Base-by-base conservation (phyloP, 2,113 vertebrate species). In the Rostratula benghalensis region DNA sequence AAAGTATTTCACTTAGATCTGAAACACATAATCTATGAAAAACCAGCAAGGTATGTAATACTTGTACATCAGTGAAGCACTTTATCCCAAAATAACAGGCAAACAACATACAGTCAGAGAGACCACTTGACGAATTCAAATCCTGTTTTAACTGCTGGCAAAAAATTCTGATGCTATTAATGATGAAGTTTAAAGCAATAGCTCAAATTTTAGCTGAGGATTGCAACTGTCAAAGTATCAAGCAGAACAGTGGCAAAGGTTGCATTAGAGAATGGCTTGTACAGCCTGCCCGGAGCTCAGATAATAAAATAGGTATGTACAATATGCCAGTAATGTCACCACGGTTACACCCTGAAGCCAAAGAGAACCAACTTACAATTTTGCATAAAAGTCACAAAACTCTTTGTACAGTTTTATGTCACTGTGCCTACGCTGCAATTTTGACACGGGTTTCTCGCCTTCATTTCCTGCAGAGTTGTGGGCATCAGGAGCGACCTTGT, bases 321-420 rank as follows among this genome's bases (percentile, higher is more conserved):
- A 48, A 30, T 24, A 75, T 4, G 25, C 14, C 57, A 71, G 25
- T 31, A 78, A 84, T 6, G 23, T 76, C 48, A 69, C 53, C 4
- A 2, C 12, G 71, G 48, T 39, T 50, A 90, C 63, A 89, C 25
- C 71, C 76, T 16, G 0, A 81, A 83, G 82, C 70, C 13, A 11
- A 89, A 56, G 43, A 92, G 67, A 75, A 81, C 8, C 19, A 91
- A 99, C 99, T 99, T 98, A 99, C 99, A 98, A 99, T 97, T 97
- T 99, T 41, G 99, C 99, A 94, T 99, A 99, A 96, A 99, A 99
- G 98, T 99, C 99, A 98, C 99, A 99, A 90, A 99, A 99, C 96
- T 99, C 99, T 97, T 99, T 99, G 98, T 99, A 99, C 95, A 99
- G 98, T 97, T 99, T 99, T 64, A 99, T 96, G 63, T 99, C 99